These are phyloP conservation scores for Scaptomyza pallida DNA, from an alignment of 1,140 invertebrate genomes.

Conservation along the genomic window DNA sequence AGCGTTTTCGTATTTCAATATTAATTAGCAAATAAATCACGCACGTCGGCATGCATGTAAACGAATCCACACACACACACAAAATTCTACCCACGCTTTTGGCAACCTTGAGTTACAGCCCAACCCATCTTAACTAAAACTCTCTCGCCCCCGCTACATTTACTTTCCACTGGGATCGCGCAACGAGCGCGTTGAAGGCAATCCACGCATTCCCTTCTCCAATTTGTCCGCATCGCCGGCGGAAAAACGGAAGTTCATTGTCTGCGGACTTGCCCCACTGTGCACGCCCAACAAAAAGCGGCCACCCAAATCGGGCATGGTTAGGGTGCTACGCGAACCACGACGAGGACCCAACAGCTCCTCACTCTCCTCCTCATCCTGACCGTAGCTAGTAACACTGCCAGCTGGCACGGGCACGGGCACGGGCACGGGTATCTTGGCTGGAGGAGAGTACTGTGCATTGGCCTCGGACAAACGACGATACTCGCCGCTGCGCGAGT, in stretches of 20 bases:
- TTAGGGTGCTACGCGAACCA: constrained; percentile 30
- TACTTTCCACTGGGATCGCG: constrained; percentile 72
- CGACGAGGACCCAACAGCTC: constrained; percentile 67
- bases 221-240: constrained; percentile 83
- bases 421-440: constrained; percentile 53
- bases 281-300: constrained; percentile 53
- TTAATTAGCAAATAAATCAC: constrained; percentile 81
- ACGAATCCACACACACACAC: constrained; percentile 30
- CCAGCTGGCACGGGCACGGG: constrained; percentile 22
- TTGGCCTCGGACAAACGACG: constrained; percentile 65
- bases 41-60: constrained; percentile 53
- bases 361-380: constrained; percentile 67
- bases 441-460: constrained; percentile 65
- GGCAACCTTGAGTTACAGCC: constrained; percentile 18
- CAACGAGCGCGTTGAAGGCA: constrained; percentile 76
- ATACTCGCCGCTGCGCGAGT: constrained; percentile 71
- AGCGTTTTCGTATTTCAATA: constrained; percentile 81
- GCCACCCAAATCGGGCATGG: constrained; percentile 27
- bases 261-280: constrained; percentile 33
- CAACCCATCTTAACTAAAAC: background rate
- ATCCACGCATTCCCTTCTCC: constrained; percentile 75
- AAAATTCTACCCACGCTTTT: constrained; percentile 8
- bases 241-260: constrained; percentile 79
- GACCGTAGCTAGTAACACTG: constrained; percentile 30
- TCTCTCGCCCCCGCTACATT: background rate